Evolutionary conservation across 2,113 vertebrate genomes (phyloP).

Genomic region (Pelmatolapia mariae): DNA sequence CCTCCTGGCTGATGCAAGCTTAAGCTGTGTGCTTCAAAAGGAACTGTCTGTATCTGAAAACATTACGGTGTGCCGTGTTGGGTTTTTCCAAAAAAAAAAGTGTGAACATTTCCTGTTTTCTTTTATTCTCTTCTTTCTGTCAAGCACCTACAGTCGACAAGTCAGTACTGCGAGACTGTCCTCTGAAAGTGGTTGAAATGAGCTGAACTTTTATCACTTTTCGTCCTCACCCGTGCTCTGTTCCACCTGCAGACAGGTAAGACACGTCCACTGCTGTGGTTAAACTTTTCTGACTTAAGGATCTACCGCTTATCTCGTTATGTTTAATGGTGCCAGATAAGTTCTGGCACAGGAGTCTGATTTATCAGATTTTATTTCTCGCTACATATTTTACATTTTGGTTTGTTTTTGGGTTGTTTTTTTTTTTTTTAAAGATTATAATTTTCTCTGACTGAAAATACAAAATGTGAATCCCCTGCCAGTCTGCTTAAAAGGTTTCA

Average conservation of each 20-base stretch:
- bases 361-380: not conserved
- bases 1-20: not conserved
- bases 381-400: not conserved
- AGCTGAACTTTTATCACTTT: not conserved
- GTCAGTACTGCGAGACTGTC: not conserved
- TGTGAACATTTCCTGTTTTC: conserved; percentile 44
- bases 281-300: not conserved
- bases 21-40: not conserved
- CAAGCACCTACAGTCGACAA: not conserved
- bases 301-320: not conserved
- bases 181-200: not conserved
- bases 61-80: not conserved
- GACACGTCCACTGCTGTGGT: not conserved
- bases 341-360: not conserved
- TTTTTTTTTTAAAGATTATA: not conserved
- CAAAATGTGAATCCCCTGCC: not conserved
- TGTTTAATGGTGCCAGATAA: not conserved
- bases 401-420: not conserved
- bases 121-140: not conserved
- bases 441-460: not conserved
- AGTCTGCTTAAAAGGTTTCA: not conserved
- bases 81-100: not conserved
- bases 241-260: conserved; percentile 25
- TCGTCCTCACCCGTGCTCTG: not conserved
- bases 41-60: not conserved